Evolutionary conservation across 2,888 invertebrate species (phyloP).

Genomic region (Entomobrya proxima): DNA sequence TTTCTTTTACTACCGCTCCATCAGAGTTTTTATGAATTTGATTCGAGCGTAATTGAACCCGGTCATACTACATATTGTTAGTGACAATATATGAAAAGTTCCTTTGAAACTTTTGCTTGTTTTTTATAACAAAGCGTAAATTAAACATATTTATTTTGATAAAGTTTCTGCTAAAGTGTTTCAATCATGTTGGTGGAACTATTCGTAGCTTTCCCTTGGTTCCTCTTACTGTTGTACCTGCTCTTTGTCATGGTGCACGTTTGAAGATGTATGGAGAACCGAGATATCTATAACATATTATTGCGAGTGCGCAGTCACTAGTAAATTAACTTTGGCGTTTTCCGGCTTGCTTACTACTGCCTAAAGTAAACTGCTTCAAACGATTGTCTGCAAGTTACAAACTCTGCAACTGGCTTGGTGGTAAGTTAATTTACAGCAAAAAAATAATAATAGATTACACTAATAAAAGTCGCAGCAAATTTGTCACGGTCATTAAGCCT

Average conservation of each 20-base stretch:
- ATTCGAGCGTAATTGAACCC: neutral
- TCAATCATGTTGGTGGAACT: conserved; percentile 77
- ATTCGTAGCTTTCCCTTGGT: conserved; percentile 84
- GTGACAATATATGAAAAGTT: neutral
- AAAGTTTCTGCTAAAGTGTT: neutral
- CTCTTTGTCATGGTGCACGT: conserved; percentile 83
- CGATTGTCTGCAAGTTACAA: no score
- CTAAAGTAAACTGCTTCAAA: neutral
- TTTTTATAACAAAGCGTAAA: no score
- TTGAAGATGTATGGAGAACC: conserved; percentile 77
- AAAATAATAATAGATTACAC: neutral
- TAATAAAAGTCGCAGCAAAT: conserved; percentile 3
- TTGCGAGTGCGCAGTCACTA: neutral
- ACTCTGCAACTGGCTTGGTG: neutral
- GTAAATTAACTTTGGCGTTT: neutral
- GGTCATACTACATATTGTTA: neutral
- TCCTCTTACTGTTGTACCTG: conserved; percentile 83
- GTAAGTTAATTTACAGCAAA: conserved; percentile 13
- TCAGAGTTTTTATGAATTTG: conserved; percentile 4
- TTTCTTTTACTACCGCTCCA: neutral
- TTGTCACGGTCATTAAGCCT: neutral
- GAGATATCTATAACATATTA: neutral
- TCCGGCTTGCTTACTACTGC: neutral
- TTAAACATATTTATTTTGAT: neutral
- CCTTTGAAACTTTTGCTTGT: neutral